Evolutionary conservation across 2,113 vertebrate genomes (phyloP).

Genomic region (Pluvianellus socialis): DNA sequence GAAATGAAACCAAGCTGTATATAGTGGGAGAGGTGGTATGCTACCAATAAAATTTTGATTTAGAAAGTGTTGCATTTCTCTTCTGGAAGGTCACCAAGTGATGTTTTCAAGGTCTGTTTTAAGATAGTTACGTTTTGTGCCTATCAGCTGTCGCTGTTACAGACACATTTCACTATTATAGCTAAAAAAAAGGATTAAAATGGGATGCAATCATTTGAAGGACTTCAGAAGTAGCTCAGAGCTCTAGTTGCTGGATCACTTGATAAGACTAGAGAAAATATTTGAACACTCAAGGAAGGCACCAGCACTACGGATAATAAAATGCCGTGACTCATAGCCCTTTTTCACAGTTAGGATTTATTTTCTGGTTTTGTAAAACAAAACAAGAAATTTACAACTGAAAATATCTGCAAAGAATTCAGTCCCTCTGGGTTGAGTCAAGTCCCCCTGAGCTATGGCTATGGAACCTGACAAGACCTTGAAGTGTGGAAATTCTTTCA

Average conservation of each 20-base stretch:
- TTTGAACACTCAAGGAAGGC: neutral
- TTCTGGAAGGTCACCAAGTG: neutral
- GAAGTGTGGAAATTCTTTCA: neutral
- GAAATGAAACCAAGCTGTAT: neutral
- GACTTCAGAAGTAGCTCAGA: conserved; percentile 8
- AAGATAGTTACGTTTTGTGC: neutral
- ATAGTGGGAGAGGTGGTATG: neutral
- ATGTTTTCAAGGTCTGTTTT: neutral
- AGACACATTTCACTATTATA: neutral
- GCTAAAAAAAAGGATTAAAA: conserved; percentile 19
- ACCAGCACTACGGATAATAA: neutral
- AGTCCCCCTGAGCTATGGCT: neutral
- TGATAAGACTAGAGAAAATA: conserved; percentile 35
- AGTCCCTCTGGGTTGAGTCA: neutral
- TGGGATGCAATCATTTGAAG: conserved; percentile 11
- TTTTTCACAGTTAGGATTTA: neutral
- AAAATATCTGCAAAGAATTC: neutral
- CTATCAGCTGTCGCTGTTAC: neutral
- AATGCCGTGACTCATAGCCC: neutral
- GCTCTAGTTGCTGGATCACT: neutral
- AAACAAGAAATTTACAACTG: neutral
- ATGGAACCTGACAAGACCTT: neutral
- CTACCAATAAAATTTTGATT: neutral
- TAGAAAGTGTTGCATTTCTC: neutral
- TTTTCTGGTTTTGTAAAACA: neutral